These are phyloP conservation scores for Menidia beryllina DNA, from an alignment of 2,113 vertebrate genomes.

Conservation along the genomic window DNA sequence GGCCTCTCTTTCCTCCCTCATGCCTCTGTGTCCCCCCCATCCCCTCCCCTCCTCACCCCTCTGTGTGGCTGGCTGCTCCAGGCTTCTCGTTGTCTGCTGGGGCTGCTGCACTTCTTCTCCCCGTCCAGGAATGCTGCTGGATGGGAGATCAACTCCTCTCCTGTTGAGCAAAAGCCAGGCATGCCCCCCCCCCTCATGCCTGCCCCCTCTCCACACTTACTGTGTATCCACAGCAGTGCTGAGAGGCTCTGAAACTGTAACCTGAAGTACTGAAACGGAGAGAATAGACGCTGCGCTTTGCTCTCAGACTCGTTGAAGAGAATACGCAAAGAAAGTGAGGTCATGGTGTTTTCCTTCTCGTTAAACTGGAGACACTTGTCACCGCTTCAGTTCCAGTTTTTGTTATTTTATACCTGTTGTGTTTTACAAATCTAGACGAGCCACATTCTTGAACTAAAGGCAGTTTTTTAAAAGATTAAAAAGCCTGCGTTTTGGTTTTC, in stretches of 20 bases:
- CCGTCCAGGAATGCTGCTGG: slow-evolving; percentile 65
- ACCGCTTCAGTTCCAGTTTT: background rate
- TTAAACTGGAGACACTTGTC: slow-evolving; percentile 19
- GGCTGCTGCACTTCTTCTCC: slow-evolving; percentile 73
- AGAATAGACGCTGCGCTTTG: slow-evolving; percentile 63
- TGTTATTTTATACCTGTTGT: too few relatives aligned
- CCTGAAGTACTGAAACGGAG: background rate
- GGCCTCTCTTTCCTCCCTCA: slow-evolving; percentile 24
- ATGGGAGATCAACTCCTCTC: slow-evolving; percentile 61
- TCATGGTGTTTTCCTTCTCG: background rate
- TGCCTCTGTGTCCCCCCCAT: background rate
- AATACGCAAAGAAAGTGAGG: slow-evolving; percentile 56
- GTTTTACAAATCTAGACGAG: too few relatives aligned
- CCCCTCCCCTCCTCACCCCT: too few relatives aligned
- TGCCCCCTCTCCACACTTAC: slow-evolving; percentile 22
- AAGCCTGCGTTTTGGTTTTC: too few relatives aligned
- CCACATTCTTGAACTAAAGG: too few relatives aligned
- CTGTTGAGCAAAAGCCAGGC: slow-evolving; percentile 65
- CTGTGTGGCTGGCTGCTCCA: slow-evolving; percentile 68
- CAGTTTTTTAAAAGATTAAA: too few relatives aligned
- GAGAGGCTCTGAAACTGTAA: slow-evolving; percentile 27
- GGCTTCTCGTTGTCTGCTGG: slow-evolving; percentile 79
- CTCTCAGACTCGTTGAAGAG: slow-evolving; percentile 34
- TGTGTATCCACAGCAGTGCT: slow-evolving; percentile 29
- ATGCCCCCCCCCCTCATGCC: slow-evolving; percentile 51